Base-by-base conservation (phyloP, 1,140 invertebrate species). In the Ganaspis sp. region DNA sequence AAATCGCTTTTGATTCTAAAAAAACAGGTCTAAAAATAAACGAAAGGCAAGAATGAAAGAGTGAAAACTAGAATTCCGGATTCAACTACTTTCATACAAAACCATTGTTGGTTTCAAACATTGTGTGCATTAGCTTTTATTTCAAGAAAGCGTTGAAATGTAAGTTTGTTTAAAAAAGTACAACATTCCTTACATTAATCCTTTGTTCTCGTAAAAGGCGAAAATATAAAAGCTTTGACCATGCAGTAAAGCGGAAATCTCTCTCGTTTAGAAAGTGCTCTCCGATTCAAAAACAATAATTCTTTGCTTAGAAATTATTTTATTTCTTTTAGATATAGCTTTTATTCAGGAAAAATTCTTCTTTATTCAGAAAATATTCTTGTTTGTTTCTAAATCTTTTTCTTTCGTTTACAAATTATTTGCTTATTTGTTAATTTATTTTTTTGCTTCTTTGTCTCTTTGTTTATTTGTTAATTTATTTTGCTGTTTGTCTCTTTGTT, bases 101-200 rank as follows among this genome's bases (percentile, higher is more conserved):
- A 64, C 23, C 26, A 64, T 64, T 26, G 23, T 64, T 29, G 58
- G 12, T 64, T 64, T 34, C 9, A 29, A 64, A 26, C 26, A 29
- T 64, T 64, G 11, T 26, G 58, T 64, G 58, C 23, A 64, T 26
- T 64, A 49, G 45, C 45, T 49, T 49, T 49, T 49, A 49, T 64
- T 64, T 15, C 11, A n/a, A 29, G 21, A 64, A 64, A 29, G 23
- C 6, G 15, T 26, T 64, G 12, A 64, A 64, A 3, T 26, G 26
- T 29, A 64, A 29, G 23, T 29, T n/a, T 64, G 26, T 29, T 64
- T 29, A 64, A 11, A n/a, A 64, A 64, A 15, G 54, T 15, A 64
- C 9, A 64, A 29, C 23, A 26, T 64, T 29, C 11, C 54, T 17
- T n/a, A 45, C 12, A 45, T 45, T 45, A 15, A n/a, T 45, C 4